Percentiles rank a stretch among this genome's conserved stretches.
These are phyloP conservation scores for Cyclina sinensis DNA, from an alignment of 1,140 invertebrate genomes.

Conservation along the genomic window DNA sequence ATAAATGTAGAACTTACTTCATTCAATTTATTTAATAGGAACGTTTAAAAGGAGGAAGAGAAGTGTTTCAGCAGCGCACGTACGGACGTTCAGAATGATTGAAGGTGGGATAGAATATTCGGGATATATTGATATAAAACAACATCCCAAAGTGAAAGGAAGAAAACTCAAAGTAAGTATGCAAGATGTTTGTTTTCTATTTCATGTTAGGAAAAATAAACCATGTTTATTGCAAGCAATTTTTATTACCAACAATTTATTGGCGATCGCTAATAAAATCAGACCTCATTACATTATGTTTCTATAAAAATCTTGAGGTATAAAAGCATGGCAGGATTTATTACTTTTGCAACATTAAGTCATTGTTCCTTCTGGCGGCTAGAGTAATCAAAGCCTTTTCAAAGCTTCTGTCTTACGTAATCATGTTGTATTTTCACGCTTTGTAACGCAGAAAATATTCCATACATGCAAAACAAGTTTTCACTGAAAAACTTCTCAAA, in stretches of 20 bases:
- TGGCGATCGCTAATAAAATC: neutral
- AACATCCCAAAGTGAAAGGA: constrained; percentile 68
- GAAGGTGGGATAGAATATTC: constrained; percentile 67
- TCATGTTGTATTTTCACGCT: too few relatives aligned
- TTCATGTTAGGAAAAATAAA: neutral
- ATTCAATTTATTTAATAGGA: neutral
- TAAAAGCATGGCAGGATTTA: too few relatives aligned
- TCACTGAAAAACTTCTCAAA: too few relatives aligned
- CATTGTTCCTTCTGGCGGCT: too few relatives aligned
- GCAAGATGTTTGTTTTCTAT: neutral
- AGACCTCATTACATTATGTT: too few relatives aligned
- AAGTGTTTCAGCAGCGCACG: neutral
- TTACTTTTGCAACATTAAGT: too few relatives aligned
- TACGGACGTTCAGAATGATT: constrained; percentile 58
- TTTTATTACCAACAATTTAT: constrained; percentile 1
- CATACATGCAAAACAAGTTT: too few relatives aligned
- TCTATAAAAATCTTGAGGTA: too few relatives aligned
- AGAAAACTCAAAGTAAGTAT: constrained; percentile 74
- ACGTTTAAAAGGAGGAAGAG: neutral
- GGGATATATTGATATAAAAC: constrained; percentile 74
- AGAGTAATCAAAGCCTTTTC: too few relatives aligned
- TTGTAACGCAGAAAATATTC: too few relatives aligned
- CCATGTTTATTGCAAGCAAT: neutral
- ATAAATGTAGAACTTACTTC: neutral
- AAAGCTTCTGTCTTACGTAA: too few relatives aligned